Evolutionary conservation across 2,888 invertebrate species (phyloP), one percentile per base, ranked within the genome.

Genomic region (Nomada hirtipes): DNA sequence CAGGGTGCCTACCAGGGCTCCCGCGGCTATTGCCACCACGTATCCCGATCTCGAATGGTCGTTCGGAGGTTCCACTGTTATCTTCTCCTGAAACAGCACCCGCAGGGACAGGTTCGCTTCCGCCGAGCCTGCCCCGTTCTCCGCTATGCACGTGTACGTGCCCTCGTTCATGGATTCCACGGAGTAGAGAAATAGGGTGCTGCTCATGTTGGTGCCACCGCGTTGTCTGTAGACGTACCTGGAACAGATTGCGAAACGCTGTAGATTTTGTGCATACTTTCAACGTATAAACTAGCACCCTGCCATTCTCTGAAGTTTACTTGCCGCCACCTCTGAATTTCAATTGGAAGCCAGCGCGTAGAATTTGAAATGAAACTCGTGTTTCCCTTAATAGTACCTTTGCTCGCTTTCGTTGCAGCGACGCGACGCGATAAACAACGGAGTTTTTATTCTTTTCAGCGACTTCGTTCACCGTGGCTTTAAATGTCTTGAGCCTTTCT

Each of bases 101-200:
- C 96, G 95, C 86, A 98, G 95, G 1, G 98, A 98, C 89, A 97
- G 97, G 93, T 98, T 98, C 78, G 97, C 96, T 86, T 96, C 96
- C 0, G 96, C 95, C 77, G 95, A 95, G 18, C 98, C 98, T 0
- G 98, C 98, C 20, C 96, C 95, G 92, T 98, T 98, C 91, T 97
- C 97, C 0, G 98, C 98, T 18, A 97, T 95, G 93, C 98, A 98
- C 4, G 97, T 96, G 92, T 97, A 98, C 11, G 97, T 97, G 7
- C 98, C 98, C 90, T 98, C 98, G 91, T 98, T 97, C 85, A 85
- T 76, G 18, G 88, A 71, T 36, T 92, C 92, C 11, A 90, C 87
- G 2, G 89, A 86, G 77, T 91, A 90, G 4, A 93, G 88, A 29
- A 91, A 88, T 4, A 93, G 83, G 3, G 86, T 87, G 76, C 90